Percentiles rank a stretch among this genome's conserved stretches.
These are phyloP conservation scores for Porites divaricata DNA, from an alignment of 92 coral and sea anemone genomes.

Conservation along the genomic window DNA sequence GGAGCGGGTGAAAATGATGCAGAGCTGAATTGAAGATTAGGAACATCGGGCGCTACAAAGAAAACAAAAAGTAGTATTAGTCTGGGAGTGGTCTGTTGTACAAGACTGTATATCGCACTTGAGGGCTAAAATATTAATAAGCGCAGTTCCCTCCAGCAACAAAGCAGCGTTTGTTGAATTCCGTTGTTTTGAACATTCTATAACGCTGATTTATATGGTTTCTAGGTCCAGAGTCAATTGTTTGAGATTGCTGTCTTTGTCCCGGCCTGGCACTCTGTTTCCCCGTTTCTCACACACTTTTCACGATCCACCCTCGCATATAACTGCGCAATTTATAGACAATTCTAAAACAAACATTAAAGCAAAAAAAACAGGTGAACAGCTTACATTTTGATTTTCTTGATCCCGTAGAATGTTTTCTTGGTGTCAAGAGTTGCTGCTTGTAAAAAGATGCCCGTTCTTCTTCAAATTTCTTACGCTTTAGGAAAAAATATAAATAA, in stretches of 20 bases:
- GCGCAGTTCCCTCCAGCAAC: too few relatives aligned
- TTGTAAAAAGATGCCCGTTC: conserved; percentile 84
- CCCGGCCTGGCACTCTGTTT: too few relatives aligned
- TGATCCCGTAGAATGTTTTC: conserved; percentile 51
- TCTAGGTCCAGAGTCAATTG: too few relatives aligned
- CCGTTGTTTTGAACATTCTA: too few relatives aligned
- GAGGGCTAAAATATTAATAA: too few relatives aligned
- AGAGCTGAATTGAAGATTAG: conserved; percentile 72
- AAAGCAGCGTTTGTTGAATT: too few relatives aligned
- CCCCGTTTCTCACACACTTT: too few relatives aligned
- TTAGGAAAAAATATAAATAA: neutral
- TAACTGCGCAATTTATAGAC: neutral
- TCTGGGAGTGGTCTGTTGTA: neutral
- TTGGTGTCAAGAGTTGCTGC: conserved; percentile 83
- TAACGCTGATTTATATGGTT: too few relatives aligned
- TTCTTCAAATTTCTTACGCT: conserved; percentile 97
- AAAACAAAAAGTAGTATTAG: neutral
- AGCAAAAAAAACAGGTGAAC: neutral
- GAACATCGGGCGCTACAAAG: conserved; percentile 77
- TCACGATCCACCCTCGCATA: too few relatives aligned
- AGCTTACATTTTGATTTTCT: conserved; percentile 69
- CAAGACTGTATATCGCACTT: too few relatives aligned
- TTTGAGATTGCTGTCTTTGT: neutral
- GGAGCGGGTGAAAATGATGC: conserved; percentile 95
- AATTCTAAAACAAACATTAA: neutral